Percentiles rank a stretch among this genome's conserved stretches.
Conservation (phyloP, 2,888 invertebrate species). For the Caenorhabditis wallacei region DNA sequence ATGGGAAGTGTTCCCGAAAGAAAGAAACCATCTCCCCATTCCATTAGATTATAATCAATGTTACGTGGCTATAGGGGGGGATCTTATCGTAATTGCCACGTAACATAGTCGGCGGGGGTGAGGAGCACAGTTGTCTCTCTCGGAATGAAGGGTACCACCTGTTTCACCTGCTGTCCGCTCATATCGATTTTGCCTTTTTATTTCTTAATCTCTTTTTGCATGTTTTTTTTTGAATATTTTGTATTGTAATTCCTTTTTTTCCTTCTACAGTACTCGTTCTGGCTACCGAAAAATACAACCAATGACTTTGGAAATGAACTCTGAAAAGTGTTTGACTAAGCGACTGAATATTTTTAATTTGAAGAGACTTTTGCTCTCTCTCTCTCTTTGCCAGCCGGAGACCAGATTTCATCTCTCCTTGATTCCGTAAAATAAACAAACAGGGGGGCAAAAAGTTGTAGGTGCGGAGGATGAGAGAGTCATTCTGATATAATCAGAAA, state of each 20-base stretch:
- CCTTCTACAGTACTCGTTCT: too few relatives aligned
- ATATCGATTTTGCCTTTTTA: background rate
- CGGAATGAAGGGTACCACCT: background rate
- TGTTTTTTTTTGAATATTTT: too few relatives aligned
- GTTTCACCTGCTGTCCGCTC: background rate
- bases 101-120: background rate
- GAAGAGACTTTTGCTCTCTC: conserved; percentile 31
- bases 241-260: too few relatives aligned
- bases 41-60: conserved; percentile 1
- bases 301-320: too few relatives aligned
- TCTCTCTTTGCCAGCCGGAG: background rate
- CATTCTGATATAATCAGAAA: conserved; percentile 45
- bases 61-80: background rate
- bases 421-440: conserved; percentile 46
- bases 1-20: background rate
- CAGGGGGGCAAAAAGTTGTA: conserved; percentile 45
- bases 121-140: conserved; percentile 1
- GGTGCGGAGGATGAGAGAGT: conserved; percentile 2
- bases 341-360: conserved; percentile 55
- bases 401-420: conserved; percentile 34
- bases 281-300: background rate
- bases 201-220: background rate
- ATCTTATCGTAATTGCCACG: conserved; percentile 8
- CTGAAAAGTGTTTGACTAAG: conserved; percentile 41
- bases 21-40: background rate